These are phyloP conservation scores for Panulirus ornatus DNA, from an alignment of 1,140 invertebrate genomes.

Conservation along the genomic window DNA sequence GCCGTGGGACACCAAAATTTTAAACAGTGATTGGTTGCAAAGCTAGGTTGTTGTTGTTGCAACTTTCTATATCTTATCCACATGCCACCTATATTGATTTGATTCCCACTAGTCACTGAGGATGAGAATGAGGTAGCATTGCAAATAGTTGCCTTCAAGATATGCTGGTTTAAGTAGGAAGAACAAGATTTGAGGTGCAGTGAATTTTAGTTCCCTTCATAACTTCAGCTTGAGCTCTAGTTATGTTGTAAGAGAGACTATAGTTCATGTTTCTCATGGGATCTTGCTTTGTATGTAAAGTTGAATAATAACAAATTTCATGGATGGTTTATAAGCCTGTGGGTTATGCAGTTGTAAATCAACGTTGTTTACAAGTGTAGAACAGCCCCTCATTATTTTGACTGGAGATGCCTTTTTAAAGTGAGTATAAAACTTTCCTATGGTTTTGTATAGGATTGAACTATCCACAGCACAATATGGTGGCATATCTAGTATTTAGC, in stretches of 20 bases:
- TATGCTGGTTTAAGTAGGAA: neutral
- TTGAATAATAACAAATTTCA: neutral
- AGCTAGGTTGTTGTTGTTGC: slow-evolving; percentile 57
- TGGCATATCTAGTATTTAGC: slow-evolving; percentile 61
- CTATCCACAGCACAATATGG: slow-evolving; percentile 59
- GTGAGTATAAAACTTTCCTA: slow-evolving; percentile 39
- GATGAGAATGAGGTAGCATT: slow-evolving; percentile 5
- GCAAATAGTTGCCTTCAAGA: neutral
- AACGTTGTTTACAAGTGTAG: slow-evolving; percentile 6
- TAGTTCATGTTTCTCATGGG: neutral
- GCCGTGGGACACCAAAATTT: slow-evolving; percentile 48
- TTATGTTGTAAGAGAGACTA: neutral
- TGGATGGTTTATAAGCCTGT: slow-evolving; percentile 10
- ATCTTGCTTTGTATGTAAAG: neutral
- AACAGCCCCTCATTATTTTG: slow-evolving; percentile 38
- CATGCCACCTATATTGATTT: slow-evolving; percentile 59
- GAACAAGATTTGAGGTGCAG: neutral
- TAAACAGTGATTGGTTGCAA: slow-evolving; percentile 43
- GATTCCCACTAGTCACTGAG: slow-evolving; percentile 10
- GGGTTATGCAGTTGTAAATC: slow-evolving; percentile 14
- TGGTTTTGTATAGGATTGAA: slow-evolving; percentile 34
- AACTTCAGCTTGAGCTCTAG: neutral
- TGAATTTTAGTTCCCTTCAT: neutral
- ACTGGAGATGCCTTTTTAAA: slow-evolving; percentile 61
- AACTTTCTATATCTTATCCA: slow-evolving; percentile 53